Evolutionary conservation across 37 sponge, comb jelly and placozoan species (phyloP), one percentile per base, ranked within the genome.

Genomic region (Mnemiopsis leidyi): DNA sequence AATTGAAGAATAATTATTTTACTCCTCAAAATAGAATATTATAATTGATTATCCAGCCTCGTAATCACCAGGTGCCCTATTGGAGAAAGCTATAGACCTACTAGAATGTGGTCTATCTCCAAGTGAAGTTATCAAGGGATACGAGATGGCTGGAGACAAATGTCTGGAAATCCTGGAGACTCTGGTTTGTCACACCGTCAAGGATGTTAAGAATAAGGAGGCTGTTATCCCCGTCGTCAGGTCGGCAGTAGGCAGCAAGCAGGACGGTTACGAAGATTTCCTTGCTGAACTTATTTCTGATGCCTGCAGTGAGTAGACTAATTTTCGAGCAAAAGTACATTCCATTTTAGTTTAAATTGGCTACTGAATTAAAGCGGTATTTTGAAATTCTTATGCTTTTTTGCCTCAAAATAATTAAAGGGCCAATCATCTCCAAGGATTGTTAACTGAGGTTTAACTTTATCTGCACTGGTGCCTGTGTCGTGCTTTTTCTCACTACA

Each of bases 201-300:
- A 93, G 69, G 95, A 96, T 39, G 76, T 96, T 18, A 39, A 38
- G 36, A 88, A 94, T 13, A 76, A 69, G 67, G 95, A 93, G n/a
- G 94, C 92, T 0, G 97, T 98, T 16, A 68, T 69, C 33, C 94
- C 93, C 23, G 95, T 95, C 0, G 16, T 98, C 36, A 94, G 69
- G 38, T 94, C 99, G 0, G 48, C 96, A 21, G 69, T 98, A 0
- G 95, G 94, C 68, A 96, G 95, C 92, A 97, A 95, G 93, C 98
- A 97, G 95, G 95, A 96, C 37, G 97, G 97, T 0, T 93, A 95
- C 92, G 96, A 96, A 34, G 97, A 95, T 36, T 96, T 98, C 93
- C 94, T 98, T 29, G 94, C 96, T 68, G 92, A 93, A 5, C 94
- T 98, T 21, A 95, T 98, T 32, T 94, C 96, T 32, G 95, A 97